phyloP scores from a whole-genome alignment of 2,113 vertebrate species.

The Stictonetta naevosa region DNA sequence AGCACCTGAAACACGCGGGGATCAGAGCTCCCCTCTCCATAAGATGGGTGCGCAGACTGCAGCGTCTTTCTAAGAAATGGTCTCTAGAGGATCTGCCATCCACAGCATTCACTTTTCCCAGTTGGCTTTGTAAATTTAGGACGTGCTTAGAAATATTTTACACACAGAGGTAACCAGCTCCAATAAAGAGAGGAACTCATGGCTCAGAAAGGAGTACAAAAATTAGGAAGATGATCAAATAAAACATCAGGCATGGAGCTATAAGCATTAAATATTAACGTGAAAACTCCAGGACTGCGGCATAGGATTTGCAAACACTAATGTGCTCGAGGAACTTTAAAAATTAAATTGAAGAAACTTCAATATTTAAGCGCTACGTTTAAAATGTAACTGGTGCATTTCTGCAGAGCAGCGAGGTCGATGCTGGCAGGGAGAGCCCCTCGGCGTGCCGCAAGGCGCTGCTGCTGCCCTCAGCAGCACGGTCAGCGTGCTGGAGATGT shows the following conservation, averaged over 20 bases:
- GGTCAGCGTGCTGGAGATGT: background rate
- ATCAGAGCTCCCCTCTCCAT: background rate
- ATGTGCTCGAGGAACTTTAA: background rate
- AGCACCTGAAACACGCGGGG: background rate
- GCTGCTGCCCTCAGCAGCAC: background rate
- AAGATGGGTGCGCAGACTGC: background rate
- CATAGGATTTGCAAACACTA: background rate
- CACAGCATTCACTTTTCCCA: background rate
- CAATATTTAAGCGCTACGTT: constrained; percentile 14
- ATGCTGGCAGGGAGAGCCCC: too few species aligned
- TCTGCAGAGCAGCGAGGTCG: background rate
- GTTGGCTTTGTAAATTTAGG: background rate
- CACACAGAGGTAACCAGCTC: background rate
- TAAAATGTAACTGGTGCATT: background rate
- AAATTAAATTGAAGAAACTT: background rate
- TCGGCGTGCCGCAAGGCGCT: too few species aligned
- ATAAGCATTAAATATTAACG: background rate
- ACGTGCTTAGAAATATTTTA: background rate
- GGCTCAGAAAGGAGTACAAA: background rate
- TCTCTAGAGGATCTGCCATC: background rate
- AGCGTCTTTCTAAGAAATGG: background rate
- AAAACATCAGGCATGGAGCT: background rate
- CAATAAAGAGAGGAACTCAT: background rate
- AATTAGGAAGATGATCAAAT: background rate
- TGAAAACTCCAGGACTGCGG: background rate